Evolutionary conservation across 2,888 invertebrate species (phyloP).

Genomic region (Troilus luridus): DNA sequence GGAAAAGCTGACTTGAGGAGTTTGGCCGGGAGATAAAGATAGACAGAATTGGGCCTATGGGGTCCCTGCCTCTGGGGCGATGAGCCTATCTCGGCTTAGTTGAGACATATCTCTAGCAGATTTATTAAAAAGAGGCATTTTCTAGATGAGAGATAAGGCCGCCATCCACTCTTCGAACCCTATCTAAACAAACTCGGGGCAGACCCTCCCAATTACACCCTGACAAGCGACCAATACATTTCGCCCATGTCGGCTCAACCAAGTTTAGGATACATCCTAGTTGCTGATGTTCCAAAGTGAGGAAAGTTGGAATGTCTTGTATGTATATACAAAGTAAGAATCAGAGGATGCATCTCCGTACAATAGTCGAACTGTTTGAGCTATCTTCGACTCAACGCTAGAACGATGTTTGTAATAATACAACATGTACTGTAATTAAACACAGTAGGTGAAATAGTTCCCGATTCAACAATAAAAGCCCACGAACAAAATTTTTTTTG

Average conservation of each 20-base stretch:
- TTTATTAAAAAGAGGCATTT: conserved; percentile 41
- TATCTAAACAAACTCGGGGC: conserved; percentile 18
- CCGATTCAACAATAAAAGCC: too few relatives aligned
- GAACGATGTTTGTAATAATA: background rate
- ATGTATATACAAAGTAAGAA: background rate
- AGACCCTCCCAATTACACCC: conserved; percentile 29
- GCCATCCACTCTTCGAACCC: background rate
- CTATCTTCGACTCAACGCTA: background rate
- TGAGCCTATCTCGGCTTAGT: conserved; percentile 10
- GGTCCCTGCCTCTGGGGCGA: background rate
- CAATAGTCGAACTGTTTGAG: background rate
- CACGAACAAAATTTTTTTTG: too few relatives aligned
- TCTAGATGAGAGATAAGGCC: conserved; percentile 33
- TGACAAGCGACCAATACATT: conserved; percentile 30
- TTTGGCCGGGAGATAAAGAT: conserved; percentile 19
- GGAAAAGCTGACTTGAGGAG: conserved; percentile 36
- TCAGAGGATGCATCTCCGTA: background rate
- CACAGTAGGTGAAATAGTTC: background rate
- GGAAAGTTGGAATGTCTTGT: background rate
- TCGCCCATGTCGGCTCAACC: background rate
- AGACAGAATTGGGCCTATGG: background rate
- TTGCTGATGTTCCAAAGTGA: background rate
- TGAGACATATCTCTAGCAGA: conserved; percentile 13
- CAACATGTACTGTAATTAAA: background rate
- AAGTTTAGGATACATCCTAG: background rate